Base-by-base conservation (phyloP, 2,888 invertebrate species). In the Anorthoa munda region DNA sequence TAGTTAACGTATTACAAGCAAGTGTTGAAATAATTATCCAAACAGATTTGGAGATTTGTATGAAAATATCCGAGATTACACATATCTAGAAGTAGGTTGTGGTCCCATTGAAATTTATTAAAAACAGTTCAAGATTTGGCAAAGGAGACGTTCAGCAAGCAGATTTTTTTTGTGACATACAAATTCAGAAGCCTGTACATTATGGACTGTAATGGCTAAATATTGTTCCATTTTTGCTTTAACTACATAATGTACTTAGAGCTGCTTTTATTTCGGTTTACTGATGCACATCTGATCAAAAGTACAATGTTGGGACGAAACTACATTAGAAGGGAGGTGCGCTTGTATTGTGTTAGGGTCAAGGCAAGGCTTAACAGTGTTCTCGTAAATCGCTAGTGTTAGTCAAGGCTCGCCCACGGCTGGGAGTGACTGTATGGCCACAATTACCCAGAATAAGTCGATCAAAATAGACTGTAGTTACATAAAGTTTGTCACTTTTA, bases 321-420 rank as follows among this genome's bases (percentile, higher is more conserved):
- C 68, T 58, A 67, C 21, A 77, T 78, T 82, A 78, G 82, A 72
- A 77, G 39, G 79, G 67, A 50, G 46, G 26, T 56, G 13, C 18
- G 31, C 56, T 50, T 58, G 58, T 55, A 31, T 61, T 61, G 69
- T 53, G 66, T 39, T 59, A 67, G 72, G 75, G 82, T 70, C 69
- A 84, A 82, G 79, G 79, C 59, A 84, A 82, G 79, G 79, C 59
- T 71, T 64, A 58, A 51, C 51, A 18, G 60, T 72, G 69, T 67
- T 66, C 65, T 70, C 66, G 65, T 72, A 77, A 72, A 71, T 72
- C 59, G 23, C 58, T 51, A 46, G 63, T 63, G 72, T 66, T 76
- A 13, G 18, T 56, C 66, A 68, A 70, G 59, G 12, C 58, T 72
- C 45, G 48, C 58, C 53, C 39, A 74, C 81, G 21, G 39, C 50